Base-by-base conservation (phyloP, 2,113 vertebrate genomes). In the Perccottus glenii region DNA sequence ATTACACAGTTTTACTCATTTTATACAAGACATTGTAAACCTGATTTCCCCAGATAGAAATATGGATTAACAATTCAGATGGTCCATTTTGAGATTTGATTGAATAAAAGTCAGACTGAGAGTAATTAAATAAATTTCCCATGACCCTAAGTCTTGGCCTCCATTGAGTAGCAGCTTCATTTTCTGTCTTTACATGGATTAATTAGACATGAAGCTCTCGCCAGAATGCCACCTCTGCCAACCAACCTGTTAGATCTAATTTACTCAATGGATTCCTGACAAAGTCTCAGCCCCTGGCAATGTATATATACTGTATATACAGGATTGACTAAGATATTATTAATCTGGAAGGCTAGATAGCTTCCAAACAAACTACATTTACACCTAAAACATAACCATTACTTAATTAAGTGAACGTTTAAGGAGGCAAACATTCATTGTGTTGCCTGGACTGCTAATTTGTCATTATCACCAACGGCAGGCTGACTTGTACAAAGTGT, bases 221-320 rank as follows among this genome's bases (percentile, higher is more conserved):
- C 64, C 57, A 57, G 33, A 43, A 10, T 2, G 14, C 56, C 0
- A 3, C 27, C 50, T 49, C 67, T 85, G 80, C 84, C 82, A 83
- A 77, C 36, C 32, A 38, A 79, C 70, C 75, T 75, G 78, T 82
- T 79, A 32, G 56, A 38, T 66, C 67, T 79, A 70, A 81, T 84
- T 79, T 69, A 66, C 64, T 64, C 67, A 70, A 75, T 80, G 67
- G 68, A 83, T 75, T 40, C 46, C 44, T 79, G 67, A 78, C 59
- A 82, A 65, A 65, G 36, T 66, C 19, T 52, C 45, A 67, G 45
- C 47, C 70, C 59, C 12, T 42, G 36, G 67, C 48, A 10, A n/a
- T 75, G 58, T 49, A n/a, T 10, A 51, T 27, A 11, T 10, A 52
- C 27, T 55, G 58, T 49, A n/a, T 10, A 51, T 27, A 11, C 19